Conservation (phyloP, 2,113 vertebrate species). For the Oncorhynchus kisutch region DNA sequence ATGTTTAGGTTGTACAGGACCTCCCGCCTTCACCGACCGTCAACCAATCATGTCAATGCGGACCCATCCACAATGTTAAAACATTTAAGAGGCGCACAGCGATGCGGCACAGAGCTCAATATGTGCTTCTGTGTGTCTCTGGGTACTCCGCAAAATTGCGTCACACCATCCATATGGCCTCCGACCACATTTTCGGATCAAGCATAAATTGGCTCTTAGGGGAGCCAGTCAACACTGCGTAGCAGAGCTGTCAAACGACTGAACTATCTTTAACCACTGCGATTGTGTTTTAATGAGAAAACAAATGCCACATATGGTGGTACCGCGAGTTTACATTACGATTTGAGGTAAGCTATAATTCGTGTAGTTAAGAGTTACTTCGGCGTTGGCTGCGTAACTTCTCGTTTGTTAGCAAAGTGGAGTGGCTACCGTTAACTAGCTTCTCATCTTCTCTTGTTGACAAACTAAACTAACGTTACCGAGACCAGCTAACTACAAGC, state of each 20-base stretch:
- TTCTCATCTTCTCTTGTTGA: not conserved
- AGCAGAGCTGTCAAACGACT: slow-evolving; percentile 15
- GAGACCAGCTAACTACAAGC: not conserved
- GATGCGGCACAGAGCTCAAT: too few relatives aligned
- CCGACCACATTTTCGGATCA: too few relatives aligned
- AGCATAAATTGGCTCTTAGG: too few relatives aligned
- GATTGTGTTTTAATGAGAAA: not conserved
- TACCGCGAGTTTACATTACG: not conserved
- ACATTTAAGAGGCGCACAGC: too few relatives aligned
- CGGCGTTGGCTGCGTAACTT: not conserved
- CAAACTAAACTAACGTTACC: not conserved
- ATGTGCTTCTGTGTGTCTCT: too few relatives aligned
- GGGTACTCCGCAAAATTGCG: too few relatives aligned
- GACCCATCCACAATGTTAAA: too few relatives aligned
- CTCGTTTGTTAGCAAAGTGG: not conserved
- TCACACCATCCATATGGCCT: too few relatives aligned
- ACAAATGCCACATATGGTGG: not conserved
- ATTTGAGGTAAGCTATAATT: too few relatives aligned
- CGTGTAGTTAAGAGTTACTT: not conserved
- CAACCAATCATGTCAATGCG: too few relatives aligned
- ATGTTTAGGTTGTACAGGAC: too few relatives aligned
- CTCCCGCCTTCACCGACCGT: too few relatives aligned
- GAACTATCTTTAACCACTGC: not conserved
- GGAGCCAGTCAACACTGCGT: not conserved
- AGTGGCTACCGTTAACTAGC: not conserved